Conservation (phyloP, 2,797 vertebrate genomes). For the Nannoperca australis region DNA sequence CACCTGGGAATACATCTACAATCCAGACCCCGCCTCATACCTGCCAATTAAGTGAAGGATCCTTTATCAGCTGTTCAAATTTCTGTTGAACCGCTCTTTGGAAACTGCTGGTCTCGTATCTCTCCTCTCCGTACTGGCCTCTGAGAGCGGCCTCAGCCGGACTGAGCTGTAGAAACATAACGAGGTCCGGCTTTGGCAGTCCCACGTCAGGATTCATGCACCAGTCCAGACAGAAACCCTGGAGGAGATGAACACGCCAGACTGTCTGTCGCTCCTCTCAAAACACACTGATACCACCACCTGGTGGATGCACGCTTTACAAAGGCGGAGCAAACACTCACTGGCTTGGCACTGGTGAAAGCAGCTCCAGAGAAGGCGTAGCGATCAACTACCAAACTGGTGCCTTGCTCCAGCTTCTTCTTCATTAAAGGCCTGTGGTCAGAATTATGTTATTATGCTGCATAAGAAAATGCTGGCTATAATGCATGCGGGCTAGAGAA, state of each 20-base stretch:
- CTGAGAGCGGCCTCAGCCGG: slow-evolving; percentile 82
- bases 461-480: not conserved
- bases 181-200: slow-evolving; percentile 94
- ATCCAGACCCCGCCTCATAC: slow-evolving; percentile 72
- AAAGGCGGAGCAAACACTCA: slow-evolving; percentile 74
- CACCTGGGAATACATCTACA: not conserved
- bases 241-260: slow-evolving; percentile 13
- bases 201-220: slow-evolving; percentile 92
- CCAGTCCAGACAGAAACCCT: slow-evolving; percentile 94
- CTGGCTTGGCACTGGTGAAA: slow-evolving; percentile 94
- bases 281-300: not conserved
- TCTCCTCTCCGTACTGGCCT: slow-evolving; percentile 89
- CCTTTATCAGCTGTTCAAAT: slow-evolving; percentile 89
- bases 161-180: slow-evolving; percentile 91
- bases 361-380: slow-evolving; percentile 98
- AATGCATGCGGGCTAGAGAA: not conserved
- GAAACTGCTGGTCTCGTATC: slow-evolving; percentile 90
- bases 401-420: slow-evolving; percentile 89
- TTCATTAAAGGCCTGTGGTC: slow-evolving; percentile 89
- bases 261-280: not conserved
- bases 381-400: slow-evolving; percentile 92
- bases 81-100: slow-evolving; percentile 86
- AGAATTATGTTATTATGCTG: slow-evolving; percentile 12
- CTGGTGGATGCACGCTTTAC: slow-evolving; percentile 1
- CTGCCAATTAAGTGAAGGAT: slow-evolving; percentile 92